These are phyloP conservation scores for Drosophila bipectinata DNA, from an alignment of 1,140 invertebrate species.

Conservation along the genomic window DNA sequence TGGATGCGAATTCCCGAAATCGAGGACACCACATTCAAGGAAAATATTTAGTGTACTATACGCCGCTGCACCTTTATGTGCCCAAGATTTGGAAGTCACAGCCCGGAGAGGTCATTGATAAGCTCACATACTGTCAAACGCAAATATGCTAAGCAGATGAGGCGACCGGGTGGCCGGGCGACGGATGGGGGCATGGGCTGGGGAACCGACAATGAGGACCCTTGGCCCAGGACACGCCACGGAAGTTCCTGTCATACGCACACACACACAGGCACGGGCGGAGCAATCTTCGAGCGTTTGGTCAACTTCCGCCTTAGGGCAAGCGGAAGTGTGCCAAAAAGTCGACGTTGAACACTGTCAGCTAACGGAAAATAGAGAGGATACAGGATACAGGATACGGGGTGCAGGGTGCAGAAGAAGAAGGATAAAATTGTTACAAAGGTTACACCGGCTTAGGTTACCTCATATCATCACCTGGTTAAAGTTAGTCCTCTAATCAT, in stretches of 20 bases:
- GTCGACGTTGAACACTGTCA: conserved; percentile 53
- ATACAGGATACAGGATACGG: background rate
- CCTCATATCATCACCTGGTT: conserved; percentile 20
- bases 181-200: too few species aligned
- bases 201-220: conserved; percentile 60
- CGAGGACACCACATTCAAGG: background rate
- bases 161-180: too few species aligned
- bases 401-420: background rate
- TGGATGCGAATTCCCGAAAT: conserved; percentile 15
- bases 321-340: conserved; percentile 64
- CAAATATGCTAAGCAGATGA: conserved; percentile 50
- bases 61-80: conserved; percentile 43
- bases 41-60: conserved; percentile 1
- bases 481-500: conserved; percentile 23
- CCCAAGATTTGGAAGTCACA: conserved; percentile 30
- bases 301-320: conserved; percentile 63
- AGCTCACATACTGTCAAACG: conserved; percentile 66
- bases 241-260: conserved; percentile 63
- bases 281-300: conserved; percentile 46
- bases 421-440: too few species aligned
- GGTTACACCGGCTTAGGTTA: background rate
- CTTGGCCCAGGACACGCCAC: conserved; percentile 52
- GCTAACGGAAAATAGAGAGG: conserved; percentile 8
- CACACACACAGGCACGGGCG: conserved; percentile 1
- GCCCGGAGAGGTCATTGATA: conserved; percentile 57